Base-by-base conservation (phyloP, 92 coral and sea anemone genomes). In the Epizoanthus stellaris region DNA sequence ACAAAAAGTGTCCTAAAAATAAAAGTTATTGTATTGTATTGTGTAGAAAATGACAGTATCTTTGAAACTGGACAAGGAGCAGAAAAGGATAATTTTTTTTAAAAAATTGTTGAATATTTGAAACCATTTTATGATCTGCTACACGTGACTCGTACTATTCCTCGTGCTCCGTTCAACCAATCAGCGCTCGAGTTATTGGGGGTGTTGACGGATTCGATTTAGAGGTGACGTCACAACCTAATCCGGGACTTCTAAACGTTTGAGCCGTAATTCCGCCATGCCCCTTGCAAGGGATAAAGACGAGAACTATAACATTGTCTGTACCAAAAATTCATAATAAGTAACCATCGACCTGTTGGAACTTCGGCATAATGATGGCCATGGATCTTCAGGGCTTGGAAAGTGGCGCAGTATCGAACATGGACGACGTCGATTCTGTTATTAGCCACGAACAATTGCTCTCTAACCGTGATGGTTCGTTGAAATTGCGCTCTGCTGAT, bases 381-480 rank as follows among this genome's bases (percentile, higher is more conserved):
- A 79, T 79, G 59, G 83, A 79, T 79, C 71, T 79, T 43, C 71
- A 79, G 83, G 60, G 34, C 52, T 19, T 79, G 30, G 83, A 63
- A 43, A 79, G 34, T 61, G 83, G 65, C 61, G 30, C 72, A 21
- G 19, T 63, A 5, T 42, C 71, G 60, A 45, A 47, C 65, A 79
- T 79, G 83, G 65, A 79, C 49, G 83, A 79, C 67, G 16, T 79
- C 43, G 71, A 62, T 70, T 36, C 72, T 19, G 72, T 62, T 63
- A 79, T 79, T 38, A 79, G 83, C 71, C 99, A 96, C 76, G 95
- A 94, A 81, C 95, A 94, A 86, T 87, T 96, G 67, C 60, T 92
- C 88, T 85, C 88, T 60, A 95, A 96, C 86, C 92, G 98, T 69
- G 97, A 94, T 80, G 99, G 99, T 79, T 79, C 17, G 83, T 79